These are phyloP conservation scores for Tragelaphus scriptus DNA, from an alignment of 2,113 vertebrate genomes.

Conservation along the genomic window DNA sequence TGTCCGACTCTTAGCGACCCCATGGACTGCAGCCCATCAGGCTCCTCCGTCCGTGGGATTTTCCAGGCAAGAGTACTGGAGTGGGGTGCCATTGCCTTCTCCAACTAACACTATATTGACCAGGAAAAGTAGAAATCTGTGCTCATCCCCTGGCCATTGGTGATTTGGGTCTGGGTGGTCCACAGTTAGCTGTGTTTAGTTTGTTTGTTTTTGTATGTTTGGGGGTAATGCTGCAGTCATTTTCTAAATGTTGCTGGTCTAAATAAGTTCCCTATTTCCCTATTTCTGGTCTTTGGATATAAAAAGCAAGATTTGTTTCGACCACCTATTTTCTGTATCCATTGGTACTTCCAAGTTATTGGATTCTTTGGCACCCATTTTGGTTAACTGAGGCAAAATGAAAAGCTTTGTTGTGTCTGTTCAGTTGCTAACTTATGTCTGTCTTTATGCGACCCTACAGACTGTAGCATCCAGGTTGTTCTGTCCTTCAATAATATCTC, in stretches of 20 bases:
- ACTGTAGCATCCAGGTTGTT: not conserved
- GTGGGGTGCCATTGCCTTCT: no score
- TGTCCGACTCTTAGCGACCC: no score
- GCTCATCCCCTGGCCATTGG: not conserved
- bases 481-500: not conserved
- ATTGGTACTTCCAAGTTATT: not conserved
- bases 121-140: not conserved
- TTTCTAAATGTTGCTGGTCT: not conserved
- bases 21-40: no score
- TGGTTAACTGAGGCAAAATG: not conserved
- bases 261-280: not conserved
- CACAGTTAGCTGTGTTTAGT: not conserved
- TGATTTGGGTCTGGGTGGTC: not conserved
- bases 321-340: not conserved
- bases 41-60: no score
- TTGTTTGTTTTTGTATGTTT: not conserved
- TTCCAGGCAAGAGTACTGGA: no score
- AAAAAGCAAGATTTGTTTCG: not conserved
- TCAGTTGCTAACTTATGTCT: not conserved
- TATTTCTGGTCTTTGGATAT: not conserved
- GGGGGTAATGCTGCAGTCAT: not conserved
- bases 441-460: not conserved
- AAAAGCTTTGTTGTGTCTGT: not conserved
- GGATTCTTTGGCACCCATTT: not conserved
- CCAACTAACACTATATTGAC: not conserved